These are phyloP conservation scores for Aphaenogaster floridana DNA, from an alignment of 1,140 invertebrate genomes.

Conservation along the genomic window DNA sequence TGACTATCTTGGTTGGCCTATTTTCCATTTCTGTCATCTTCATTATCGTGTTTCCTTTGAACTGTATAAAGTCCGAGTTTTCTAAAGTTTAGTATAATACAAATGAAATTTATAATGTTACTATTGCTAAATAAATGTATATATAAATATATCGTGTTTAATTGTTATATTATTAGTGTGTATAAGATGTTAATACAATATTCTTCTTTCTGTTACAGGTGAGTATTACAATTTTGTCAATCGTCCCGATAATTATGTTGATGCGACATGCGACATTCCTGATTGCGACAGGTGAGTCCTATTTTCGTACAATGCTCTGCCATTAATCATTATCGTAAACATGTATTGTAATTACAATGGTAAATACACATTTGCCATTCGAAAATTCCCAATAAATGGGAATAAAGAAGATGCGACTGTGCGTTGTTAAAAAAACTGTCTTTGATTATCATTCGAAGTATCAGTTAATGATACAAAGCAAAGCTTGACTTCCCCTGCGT, in stretches of 20 bases:
- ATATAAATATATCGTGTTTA: not conserved
- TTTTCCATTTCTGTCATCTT: not conserved
- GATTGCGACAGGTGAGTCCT: constrained; percentile 79
- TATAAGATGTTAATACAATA: constrained; percentile 28
- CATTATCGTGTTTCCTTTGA: not conserved
- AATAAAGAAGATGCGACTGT: not conserved
- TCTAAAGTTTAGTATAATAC: not conserved
- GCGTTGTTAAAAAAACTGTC: not conserved
- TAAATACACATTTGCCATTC: not conserved
- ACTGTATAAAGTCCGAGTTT: not conserved
- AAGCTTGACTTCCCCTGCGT: constrained; percentile 68
- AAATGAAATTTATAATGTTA: not conserved
- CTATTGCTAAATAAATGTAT: not conserved
- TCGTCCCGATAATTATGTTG: constrained; percentile 20
- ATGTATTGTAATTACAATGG: constrained; percentile 4
- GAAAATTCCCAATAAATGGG: constrained; percentile 13
- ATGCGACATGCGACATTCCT: constrained; percentile 67
- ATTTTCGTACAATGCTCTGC: constrained; percentile 79
- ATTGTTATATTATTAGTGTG: not conserved
- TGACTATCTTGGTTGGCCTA: too few species aligned
- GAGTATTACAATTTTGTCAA: constrained; percentile 76
- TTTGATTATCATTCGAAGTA: not conserved
- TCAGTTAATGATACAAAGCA: constrained; percentile 32
- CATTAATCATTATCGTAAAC: constrained; percentile 34
- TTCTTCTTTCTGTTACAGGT: constrained; percentile 79